Evolutionary conservation across 2,888 invertebrate genomes (phyloP).

Genomic region (Meliscaeva auricollis): DNA sequence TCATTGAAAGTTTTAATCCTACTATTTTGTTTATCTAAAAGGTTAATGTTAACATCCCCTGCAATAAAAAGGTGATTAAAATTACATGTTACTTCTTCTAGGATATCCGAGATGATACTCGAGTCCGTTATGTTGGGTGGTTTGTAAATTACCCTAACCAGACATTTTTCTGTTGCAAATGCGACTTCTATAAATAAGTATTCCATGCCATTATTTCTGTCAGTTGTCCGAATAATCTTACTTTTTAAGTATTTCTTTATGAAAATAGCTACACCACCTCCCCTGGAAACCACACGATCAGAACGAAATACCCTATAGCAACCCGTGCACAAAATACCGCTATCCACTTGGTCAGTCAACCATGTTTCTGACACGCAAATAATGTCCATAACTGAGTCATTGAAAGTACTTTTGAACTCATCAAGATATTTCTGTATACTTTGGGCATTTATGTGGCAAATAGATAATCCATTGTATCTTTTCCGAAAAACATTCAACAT

Average conservation of each 20-base stretch:
- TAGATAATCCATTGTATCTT: neutral
- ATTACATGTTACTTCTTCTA: constrained; percentile 5
- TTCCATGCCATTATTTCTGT: neutral
- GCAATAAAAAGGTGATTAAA: neutral
- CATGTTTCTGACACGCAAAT: neutral
- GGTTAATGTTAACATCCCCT: neutral
- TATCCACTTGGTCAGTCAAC: neutral
- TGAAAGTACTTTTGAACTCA: neutral
- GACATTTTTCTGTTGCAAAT: neutral
- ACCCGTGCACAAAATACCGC: neutral
- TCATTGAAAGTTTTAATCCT: neutral
- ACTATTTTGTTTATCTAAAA: neutral
- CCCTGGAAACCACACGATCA: neutral
- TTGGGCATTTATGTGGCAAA: neutral
- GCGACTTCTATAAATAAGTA: neutral
- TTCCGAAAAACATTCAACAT: neutral
- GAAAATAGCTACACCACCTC: neutral
- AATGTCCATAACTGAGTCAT: neutral
- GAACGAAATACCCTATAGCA: neutral
- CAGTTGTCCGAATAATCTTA: neutral
- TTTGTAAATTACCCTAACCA: neutral
- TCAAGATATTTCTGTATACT: neutral
- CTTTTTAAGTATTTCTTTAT: neutral
- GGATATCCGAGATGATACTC: neutral
- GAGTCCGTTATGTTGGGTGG: neutral